Base-by-base conservation (phyloP, 2,113 vertebrate species). In the Larimichthys polyactis region DNA sequence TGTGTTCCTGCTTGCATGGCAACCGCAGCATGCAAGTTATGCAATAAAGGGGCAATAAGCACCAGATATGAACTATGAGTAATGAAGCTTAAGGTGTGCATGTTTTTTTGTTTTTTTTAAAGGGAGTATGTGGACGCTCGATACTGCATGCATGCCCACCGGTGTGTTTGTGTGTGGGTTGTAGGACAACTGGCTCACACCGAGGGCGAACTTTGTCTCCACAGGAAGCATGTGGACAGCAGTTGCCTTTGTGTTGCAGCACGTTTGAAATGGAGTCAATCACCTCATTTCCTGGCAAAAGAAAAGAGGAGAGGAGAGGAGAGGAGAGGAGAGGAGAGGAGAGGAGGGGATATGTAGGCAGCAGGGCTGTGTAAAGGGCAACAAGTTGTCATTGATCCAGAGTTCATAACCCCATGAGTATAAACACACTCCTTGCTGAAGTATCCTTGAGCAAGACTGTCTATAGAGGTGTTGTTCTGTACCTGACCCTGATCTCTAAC, bases 211-310 rank as follows among this genome's bases (percentile, higher is more conserved):
- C 87, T 84, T 85, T 84, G 84, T 78, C 63, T 84, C 66, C 65
- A 83, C 87, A 89, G 90, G 88, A 93, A 89, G 87, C 74, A 36
- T 87, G 78, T 82, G 85, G 12, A 62, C 83, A 89, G 82, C 80
- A 67, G 75, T 86, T 64, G 68, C 67, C 78, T 89, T 90, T 91
- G 88, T 90, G 88, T 86, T 80, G 79, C 54, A 14, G 64, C 73
- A 64, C 36, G 67, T 73, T 83, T 87, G 75, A 87, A 88, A 88
- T 51, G 16, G 58, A 91, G 81, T 86, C 89, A 73, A 57, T 86
- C 84, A 80, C 79, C 80, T 87, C 87, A 79, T 89, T 89, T 92
- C 88, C 90, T 88, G 77, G 66, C 46, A 82, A 76, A 84, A 77
- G 72, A 60, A 77, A 70, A 60, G 51, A 55, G 76, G 64, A 67